Evolutionary conservation across 2,888 invertebrate genomes (phyloP).

Genomic region (Hermaeophaga mercurialis): DNA sequence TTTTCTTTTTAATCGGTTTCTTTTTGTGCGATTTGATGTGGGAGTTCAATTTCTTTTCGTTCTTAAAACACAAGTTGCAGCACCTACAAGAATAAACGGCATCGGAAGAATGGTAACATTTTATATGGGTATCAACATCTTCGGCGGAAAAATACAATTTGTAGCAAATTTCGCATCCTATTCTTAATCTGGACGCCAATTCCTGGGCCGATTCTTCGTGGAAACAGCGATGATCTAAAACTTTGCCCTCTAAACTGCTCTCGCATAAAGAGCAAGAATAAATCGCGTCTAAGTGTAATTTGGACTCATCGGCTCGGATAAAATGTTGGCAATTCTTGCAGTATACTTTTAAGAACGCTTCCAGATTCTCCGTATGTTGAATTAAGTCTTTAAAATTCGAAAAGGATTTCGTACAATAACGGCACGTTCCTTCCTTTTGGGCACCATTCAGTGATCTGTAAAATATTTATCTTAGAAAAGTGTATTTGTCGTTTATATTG

Average conservation of each 20-base stretch:
- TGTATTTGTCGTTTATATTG: background rate
- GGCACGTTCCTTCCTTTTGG: constrained; percentile 35
- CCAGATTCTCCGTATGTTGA: constrained; percentile 33
- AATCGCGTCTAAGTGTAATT: constrained; percentile 29
- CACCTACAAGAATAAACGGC: constrained; percentile 28
- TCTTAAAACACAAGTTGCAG: constrained; percentile 15
- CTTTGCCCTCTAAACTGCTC: constrained; percentile 23
- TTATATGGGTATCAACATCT: constrained; percentile 31
- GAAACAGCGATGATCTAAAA: constrained; percentile 30
- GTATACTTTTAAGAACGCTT: constrained; percentile 34
- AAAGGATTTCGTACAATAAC: constrained; percentile 30
- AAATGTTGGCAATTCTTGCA: constrained; percentile 32
- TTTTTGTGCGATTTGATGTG: background rate
- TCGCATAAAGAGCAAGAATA: constrained; percentile 35
- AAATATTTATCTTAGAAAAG: constrained; percentile 12
- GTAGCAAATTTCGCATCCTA: constrained; percentile 31
- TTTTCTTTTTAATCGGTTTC: background rate
- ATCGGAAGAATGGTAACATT: constrained; percentile 20
- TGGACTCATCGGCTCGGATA: constrained; percentile 28
- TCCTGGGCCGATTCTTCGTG: constrained; percentile 26
- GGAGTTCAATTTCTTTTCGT: background rate
- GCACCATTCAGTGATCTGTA: constrained; percentile 20
- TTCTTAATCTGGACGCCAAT: constrained; percentile 19
- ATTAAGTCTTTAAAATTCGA: constrained; percentile 13
- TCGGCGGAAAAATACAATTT: constrained; percentile 25